Evolutionary conservation across 1,140 invertebrate genomes (phyloP).

Genomic region (Leptinotarsa defecta): DNA sequence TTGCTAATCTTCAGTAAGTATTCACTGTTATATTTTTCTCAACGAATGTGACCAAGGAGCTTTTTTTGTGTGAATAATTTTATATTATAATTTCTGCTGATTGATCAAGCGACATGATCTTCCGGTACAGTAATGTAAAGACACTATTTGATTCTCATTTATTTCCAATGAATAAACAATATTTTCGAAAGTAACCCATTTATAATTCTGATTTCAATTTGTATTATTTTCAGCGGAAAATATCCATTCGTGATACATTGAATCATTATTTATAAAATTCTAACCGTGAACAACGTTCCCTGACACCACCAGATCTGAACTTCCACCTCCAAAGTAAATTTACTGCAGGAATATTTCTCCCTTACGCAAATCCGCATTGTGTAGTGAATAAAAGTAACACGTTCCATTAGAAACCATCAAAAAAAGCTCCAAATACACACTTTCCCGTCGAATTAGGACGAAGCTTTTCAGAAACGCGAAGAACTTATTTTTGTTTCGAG

Average conservation of each 20-base stretch:
- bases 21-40: too few relatives aligned
- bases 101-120: too few relatives aligned
- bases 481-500: background rate
- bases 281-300: background rate
- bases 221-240: background rate
- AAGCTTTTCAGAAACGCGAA: background rate
- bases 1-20: too few relatives aligned
- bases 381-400: background rate
- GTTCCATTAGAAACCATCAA: conserved; percentile 1
- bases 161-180: too few relatives aligned
- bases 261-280: background rate
- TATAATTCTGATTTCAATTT: background rate
- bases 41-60: too few relatives aligned
- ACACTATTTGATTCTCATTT: too few relatives aligned
- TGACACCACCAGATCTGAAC: background rate
- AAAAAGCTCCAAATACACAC: background rate
- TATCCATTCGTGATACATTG: background rate
- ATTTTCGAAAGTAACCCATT: too few relatives aligned
- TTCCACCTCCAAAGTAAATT: background rate
- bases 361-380: background rate
- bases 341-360: background rate
- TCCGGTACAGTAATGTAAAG: too few relatives aligned
- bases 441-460: background rate
- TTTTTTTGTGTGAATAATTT: too few relatives aligned
- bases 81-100: too few relatives aligned